Base-by-base conservation (phyloP, 2,113 vertebrate genomes). In the Oreochromis niloticus region DNA sequence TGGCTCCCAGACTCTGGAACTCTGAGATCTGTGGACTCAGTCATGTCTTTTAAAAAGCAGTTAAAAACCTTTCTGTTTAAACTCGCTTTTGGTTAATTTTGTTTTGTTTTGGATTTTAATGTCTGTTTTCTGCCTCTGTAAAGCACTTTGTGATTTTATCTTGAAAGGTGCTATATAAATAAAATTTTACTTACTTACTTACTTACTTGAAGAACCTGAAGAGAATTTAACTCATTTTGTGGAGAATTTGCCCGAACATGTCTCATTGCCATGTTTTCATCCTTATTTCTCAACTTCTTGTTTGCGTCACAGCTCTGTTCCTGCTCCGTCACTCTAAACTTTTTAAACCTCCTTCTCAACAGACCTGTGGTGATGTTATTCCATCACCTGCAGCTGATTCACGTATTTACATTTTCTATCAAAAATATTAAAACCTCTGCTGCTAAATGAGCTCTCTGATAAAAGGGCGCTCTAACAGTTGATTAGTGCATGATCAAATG, bases 301-400 rank as follows among this genome's bases (percentile, higher is more conserved):
- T 11, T 73, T 73, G 22, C 22, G 3, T 75, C 16, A 0, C 71
- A 48, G 22, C 41, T 0, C 0, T 17, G 68, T 50, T 75, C 43
- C 0, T 0, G 9, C 71, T 48, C 24, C 6, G 12, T 30, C 24
- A 32, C 71, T 0, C 6, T 48, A 75, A 48, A 75, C 9, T 0
- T 75, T 73, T 75, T 30, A 16, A 48, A 30, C 43, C 71, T 48
- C 24, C 16, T 1, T 48, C 71, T 75, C 39, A 48, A 17, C 68
- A 75, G 22, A 48, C 14, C 66, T 73, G 68, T 30, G 68, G 22
- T 17, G 68, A 46, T 1, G 5, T 46, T 43, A 46, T 46, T 17
- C 68, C 14, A 46, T 73, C 68, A 3, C 41, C 22, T 73, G 22
- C 39, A 73, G 43, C 71, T 78, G 43, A 78, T 50, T 32, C 43